phyloP scores from a whole-genome alignment of 2,113 vertebrate genomes.

The Colinus virginianus region DNA sequence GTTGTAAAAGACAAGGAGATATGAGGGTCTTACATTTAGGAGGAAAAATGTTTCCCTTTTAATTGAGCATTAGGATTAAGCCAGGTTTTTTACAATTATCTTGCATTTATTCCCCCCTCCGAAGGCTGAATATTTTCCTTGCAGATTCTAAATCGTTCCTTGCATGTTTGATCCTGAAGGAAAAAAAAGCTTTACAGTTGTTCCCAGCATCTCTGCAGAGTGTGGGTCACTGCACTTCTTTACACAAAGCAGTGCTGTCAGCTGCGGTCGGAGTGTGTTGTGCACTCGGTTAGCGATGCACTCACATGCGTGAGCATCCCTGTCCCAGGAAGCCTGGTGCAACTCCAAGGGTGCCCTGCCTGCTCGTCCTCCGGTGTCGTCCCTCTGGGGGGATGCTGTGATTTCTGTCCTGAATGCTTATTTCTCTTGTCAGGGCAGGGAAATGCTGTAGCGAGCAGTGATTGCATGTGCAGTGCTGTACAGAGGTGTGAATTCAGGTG shows the following conservation, averaged over 20 bases:
- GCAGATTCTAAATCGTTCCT: neutral
- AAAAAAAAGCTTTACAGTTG: neutral
- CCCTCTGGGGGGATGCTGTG: neutral
- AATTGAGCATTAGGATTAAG: neutral
- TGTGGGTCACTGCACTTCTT: neutral
- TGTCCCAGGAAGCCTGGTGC: rapidly evolving
- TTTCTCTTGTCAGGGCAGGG: neutral
- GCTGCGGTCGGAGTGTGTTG: rapidly evolving
- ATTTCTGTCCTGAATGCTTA: rapidly evolving
- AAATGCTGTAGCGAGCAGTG: neutral
- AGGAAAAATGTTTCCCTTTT: neutral
- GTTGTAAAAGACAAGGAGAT: rapidly evolving
- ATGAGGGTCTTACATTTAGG: too few relatives aligned
- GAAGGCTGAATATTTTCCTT: neutral
- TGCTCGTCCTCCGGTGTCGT: rapidly evolving
- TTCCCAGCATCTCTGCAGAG: neutral
- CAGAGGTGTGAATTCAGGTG: neutral
- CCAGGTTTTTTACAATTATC: neutral
- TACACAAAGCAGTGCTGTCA: rapidly evolving
- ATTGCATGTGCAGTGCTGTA: neutral
- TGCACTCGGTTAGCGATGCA: rapidly evolving
- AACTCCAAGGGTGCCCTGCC: neutral
- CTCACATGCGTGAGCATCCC: rapidly evolving
- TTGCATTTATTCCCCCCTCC: neutral
- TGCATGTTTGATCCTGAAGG: neutral